phyloP scores from a whole-genome alignment of 2,888 invertebrate genomes.

The Pterobdella sp. region DNA sequence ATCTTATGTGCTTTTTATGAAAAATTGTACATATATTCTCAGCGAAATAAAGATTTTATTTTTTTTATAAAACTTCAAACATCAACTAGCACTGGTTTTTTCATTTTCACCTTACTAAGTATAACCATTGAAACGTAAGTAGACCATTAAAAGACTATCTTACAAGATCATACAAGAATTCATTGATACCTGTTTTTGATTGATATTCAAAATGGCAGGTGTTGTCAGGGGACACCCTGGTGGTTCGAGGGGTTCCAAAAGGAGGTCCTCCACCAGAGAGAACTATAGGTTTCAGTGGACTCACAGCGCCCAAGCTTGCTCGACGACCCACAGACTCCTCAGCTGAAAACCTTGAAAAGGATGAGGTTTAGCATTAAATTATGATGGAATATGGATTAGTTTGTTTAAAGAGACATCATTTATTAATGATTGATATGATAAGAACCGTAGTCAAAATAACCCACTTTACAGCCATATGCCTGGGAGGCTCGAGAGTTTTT shows the following conservation, averaged over 20 bases:
- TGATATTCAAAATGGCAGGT: constrained; percentile 58
- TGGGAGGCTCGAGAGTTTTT: constrained; percentile 97
- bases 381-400: no score
- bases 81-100: background rate
- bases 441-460: no score
- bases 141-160: background rate
- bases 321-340: constrained; percentile 59
- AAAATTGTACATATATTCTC: background rate
- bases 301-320: constrained; percentile 83
- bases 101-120: no score
- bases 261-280: constrained; percentile 78
- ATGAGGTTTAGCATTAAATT: constrained; percentile 51
- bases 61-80: background rate
- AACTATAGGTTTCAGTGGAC: constrained; percentile 78
- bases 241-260: constrained; percentile 74
- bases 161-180: background rate
- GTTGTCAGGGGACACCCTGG: constrained; percentile 87
- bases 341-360: constrained; percentile 41
- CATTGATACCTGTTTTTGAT: background rate
- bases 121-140: no score
- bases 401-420: no score
- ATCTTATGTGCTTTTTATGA: background rate
- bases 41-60: background rate
- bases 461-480: constrained; percentile 85
- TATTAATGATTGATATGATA: no score